Conservation (phyloP, 2,113 vertebrate genomes). For the Porphyrio hochstetteri region DNA sequence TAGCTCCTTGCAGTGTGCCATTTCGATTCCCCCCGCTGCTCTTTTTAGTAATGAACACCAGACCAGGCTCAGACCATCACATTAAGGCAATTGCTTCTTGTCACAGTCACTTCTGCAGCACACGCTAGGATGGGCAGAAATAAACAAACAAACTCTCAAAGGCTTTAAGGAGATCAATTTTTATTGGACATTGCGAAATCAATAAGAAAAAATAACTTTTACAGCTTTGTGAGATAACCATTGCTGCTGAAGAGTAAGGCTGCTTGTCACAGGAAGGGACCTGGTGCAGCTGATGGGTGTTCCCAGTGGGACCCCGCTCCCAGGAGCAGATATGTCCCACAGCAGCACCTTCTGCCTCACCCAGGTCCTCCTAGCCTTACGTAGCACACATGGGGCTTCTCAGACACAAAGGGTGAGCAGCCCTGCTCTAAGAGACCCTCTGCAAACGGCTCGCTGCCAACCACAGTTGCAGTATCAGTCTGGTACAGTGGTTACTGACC, state of each 20-base stretch:
- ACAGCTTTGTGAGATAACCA: slow-evolving; percentile 69
- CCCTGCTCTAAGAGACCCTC: not conserved
- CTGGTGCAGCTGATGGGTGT: not conserved
- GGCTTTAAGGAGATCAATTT: slow-evolving; percentile 68
- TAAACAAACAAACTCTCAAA: not conserved
- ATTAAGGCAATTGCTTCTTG: not conserved
- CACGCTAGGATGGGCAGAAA: slow-evolving; percentile 16
- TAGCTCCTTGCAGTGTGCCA: not conserved
- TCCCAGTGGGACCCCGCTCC: not conserved
- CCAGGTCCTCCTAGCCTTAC: not conserved
- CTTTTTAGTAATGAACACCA: not conserved
- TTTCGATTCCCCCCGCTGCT: not conserved
- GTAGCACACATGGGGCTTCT: slow-evolving; percentile 4
- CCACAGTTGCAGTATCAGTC: not conserved
- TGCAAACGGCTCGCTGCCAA: not conserved
- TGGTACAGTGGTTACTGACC: not conserved
- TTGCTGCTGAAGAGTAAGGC: slow-evolving; percentile 57
- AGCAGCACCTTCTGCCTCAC: not conserved
- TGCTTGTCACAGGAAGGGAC: slow-evolving; percentile 7
- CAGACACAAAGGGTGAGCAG: not conserved
- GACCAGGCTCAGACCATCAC: not conserved
- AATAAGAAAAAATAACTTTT: slow-evolving; percentile 70
- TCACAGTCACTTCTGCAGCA: not conserved
- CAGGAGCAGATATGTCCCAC: not conserved
- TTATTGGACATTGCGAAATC: slow-evolving; percentile 76